These are phyloP conservation scores for Trichomalopsis sarcophagae DNA, from an alignment of 1,140 invertebrate genomes.

Conservation along the genomic window DNA sequence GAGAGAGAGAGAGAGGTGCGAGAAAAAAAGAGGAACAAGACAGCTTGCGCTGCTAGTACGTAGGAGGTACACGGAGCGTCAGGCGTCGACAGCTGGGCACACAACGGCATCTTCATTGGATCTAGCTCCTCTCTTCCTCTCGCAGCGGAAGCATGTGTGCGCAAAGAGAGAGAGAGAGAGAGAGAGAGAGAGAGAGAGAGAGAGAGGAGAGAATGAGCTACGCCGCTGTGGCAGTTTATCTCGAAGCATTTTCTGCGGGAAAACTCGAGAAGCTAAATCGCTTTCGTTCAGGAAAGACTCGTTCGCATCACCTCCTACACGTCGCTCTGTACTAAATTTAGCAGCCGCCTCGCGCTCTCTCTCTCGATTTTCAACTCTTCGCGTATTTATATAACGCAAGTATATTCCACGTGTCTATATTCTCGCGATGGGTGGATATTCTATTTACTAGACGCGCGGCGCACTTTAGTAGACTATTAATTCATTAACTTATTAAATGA, in stretches of 20 bases:
- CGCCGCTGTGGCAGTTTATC: conserved; percentile 38
- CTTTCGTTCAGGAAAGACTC: conserved; percentile 39
- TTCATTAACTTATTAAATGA: too few relatives aligned
- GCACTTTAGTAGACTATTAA: too few relatives aligned
- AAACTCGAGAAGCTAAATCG: conserved; percentile 33
- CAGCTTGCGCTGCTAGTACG: not conserved
- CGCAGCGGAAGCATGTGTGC: not conserved
- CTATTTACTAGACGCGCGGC: too few relatives aligned
- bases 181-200: not conserved
- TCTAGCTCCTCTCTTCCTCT: not conserved
- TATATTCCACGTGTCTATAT: not conserved
- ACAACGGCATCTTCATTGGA: conserved; percentile 9
- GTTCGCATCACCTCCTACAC: not conserved
- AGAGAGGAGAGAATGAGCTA: too few relatives aligned
- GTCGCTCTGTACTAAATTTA: too few relatives aligned
- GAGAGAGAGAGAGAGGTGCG: too few relatives aligned
- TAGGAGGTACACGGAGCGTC: not conserved
- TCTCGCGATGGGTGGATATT: not conserved
- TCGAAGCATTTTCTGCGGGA: conserved; percentile 20
- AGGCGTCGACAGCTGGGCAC: too few relatives aligned
- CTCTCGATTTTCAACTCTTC: not conserved
- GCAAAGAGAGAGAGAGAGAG: not conserved
- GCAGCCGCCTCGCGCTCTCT: not conserved
- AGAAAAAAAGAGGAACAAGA: not conserved
- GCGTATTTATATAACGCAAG: too few relatives aligned